Conservation (phyloP, 2,113 vertebrate species). For the Mandrillus leucophaeus region DNA sequence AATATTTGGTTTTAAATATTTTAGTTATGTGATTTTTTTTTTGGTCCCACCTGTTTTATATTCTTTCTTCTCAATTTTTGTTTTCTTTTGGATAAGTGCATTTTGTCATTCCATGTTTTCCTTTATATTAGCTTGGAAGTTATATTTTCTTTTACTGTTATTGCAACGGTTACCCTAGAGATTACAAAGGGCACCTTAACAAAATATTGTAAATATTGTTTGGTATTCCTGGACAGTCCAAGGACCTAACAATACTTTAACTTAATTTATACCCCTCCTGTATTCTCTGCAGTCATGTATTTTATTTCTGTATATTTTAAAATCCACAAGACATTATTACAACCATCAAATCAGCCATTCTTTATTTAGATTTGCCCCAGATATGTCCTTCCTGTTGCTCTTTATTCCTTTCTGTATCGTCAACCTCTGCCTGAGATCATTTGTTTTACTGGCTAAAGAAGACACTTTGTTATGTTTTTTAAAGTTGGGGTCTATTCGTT, state of each 20-base stretch:
- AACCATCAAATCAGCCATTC: neutral
- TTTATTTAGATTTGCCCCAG: too few relatives aligned
- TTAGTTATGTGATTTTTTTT: neutral
- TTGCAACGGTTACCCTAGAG: neutral
- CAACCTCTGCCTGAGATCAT: neutral
- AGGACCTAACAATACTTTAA: neutral
- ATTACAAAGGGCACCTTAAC: neutral
- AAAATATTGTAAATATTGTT: neutral
- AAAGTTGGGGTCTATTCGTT: neutral
- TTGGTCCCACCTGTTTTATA: neutral
- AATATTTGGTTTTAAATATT: neutral
- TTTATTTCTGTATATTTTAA: neutral
- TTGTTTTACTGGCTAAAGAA: neutral
- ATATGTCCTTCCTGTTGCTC: neutral
- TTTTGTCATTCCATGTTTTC: neutral
- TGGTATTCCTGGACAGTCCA: neutral
- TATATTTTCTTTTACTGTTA: neutral
- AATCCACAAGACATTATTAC: neutral
- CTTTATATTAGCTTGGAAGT: neutral
- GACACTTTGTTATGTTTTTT: neutral
- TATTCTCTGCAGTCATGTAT: neutral
- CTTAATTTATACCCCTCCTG: neutral
- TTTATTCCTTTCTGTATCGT: neutral
- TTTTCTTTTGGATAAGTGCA: neutral
- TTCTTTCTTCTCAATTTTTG: too few relatives aligned